phyloP scores from a whole-genome alignment of 1,140 invertebrate species.

The Zaprionus camerounensis region DNA sequence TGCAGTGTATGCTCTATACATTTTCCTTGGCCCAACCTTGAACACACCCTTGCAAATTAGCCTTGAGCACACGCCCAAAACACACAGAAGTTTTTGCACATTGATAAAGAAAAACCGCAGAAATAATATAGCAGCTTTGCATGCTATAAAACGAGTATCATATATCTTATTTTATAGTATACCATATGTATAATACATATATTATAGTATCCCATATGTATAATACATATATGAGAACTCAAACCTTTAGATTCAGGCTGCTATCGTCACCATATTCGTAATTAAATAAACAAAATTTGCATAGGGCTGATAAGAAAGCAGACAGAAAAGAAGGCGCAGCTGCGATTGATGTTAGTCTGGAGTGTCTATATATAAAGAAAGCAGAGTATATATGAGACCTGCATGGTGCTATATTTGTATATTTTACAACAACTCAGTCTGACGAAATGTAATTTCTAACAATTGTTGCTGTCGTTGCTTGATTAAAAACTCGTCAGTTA shows the following conservation, averaged over 20 bases:
- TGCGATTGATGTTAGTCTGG: not conserved
- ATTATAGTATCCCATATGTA: conserved; percentile 20
- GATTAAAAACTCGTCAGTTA: conserved; percentile 66
- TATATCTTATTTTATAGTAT: conserved; percentile 14
- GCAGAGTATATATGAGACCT: conserved; percentile 2
- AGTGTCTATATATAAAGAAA: not conserved
- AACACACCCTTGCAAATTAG: conserved; percentile 23
- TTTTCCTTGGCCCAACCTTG: not conserved
- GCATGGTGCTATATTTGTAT: conserved; percentile 11
- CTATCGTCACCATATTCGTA: conserved; percentile 41
- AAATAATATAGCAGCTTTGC: conserved; percentile 49
- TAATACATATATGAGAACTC: conserved; percentile 20
- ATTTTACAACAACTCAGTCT: conserved; percentile 13
- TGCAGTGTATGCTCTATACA: not conserved
- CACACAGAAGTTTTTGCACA: conserved; percentile 38
- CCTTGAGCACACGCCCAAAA: conserved; percentile 33
- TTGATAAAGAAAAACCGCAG: conserved; percentile 37
- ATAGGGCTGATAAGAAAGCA: conserved; percentile 47
- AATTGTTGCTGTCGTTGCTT: conserved; percentile 55
- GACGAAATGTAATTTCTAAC: conserved; percentile 57
- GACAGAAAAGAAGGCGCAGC: conserved; percentile 12
- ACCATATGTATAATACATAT: conserved; percentile 14
- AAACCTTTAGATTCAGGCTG: conserved; percentile 10
- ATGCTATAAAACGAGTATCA: conserved; percentile 42
- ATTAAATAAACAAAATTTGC: conserved; percentile 61